These are phyloP conservation scores for Tipula unca DNA, from an alignment of 2,888 invertebrate genomes.

Conservation along the genomic window DNA sequence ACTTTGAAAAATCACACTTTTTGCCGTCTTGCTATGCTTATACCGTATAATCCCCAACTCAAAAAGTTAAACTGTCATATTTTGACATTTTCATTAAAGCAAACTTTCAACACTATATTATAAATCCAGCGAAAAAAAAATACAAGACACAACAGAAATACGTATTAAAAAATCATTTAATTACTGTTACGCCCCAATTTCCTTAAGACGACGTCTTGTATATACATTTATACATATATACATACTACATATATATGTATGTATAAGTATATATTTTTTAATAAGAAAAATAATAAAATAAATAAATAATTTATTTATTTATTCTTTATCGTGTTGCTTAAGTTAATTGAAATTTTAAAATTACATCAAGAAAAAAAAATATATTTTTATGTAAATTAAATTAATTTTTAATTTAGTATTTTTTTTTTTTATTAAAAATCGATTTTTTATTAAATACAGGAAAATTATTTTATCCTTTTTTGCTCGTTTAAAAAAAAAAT, in stretches of 20 bases:
- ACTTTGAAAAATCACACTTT: not conserved
- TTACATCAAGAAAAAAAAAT: not conserved
- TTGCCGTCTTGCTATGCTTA: not conserved
- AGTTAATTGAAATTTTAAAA: not conserved
- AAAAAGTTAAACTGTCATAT: conserved; percentile 8
- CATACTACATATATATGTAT: not conserved
- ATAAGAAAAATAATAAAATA: not conserved
- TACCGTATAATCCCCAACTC: not conserved
- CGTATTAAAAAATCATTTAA: not conserved
- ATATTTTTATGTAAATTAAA: not conserved
- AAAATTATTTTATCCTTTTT: not conserved
- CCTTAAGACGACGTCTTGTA: not conserved
- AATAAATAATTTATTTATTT: not conserved
- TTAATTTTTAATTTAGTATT: not conserved
- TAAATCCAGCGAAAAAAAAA: not conserved
- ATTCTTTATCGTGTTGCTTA: not conserved
- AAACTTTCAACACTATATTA: not conserved
- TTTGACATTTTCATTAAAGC: not conserved
- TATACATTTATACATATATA: not conserved
- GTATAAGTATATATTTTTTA: not conserved
- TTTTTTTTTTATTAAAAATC: not conserved
- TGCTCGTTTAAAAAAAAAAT: too few species aligned
- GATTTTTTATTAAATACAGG: not conserved
- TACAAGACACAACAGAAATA: not conserved
- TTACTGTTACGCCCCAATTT: not conserved